Percentiles rank a stretch among this genome's conserved stretches.
Conservation (phyloP, 2,797 vertebrate genomes). For the Syngnathus acus region DNA sequence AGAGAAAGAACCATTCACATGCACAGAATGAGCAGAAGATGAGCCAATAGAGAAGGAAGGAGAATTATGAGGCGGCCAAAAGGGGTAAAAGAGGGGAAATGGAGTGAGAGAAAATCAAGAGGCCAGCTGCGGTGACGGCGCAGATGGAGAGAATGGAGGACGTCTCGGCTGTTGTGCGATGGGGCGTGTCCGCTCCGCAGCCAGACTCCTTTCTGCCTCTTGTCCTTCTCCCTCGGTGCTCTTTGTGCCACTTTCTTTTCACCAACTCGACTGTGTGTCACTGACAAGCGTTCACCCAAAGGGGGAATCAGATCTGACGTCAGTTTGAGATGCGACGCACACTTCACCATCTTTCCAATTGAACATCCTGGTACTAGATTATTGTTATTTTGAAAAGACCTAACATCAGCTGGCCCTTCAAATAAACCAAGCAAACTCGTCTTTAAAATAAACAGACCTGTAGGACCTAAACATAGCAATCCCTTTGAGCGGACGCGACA, state of each 20-base stretch:
- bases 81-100: constrained; percentile 43
- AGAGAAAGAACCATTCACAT: constrained; percentile 40
- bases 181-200: constrained; percentile 62
- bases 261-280: constrained; percentile 9
- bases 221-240: constrained; percentile 15
- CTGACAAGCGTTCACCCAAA: not conserved
- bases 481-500: constrained; percentile 57
- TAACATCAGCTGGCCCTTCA: no score
- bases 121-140: constrained; percentile 55
- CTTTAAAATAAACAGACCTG: no score
- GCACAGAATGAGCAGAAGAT: constrained; percentile 25
- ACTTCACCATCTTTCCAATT: not conserved
- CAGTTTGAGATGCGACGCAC: not conserved
- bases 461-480: constrained; percentile 63
- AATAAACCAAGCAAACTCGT: no score
- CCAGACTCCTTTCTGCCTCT: constrained; percentile 39
- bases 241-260: constrained; percentile 22
- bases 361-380: no score
- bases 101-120: constrained; percentile 56
- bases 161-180: constrained; percentile 57
- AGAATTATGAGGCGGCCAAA: constrained; percentile 33
- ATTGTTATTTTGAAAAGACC: no score
- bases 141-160: constrained; percentile 50
- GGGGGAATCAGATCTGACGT: no score
- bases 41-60: constrained; percentile 24